phyloP scores from a whole-genome alignment of 53 echinoderm and acorn worm genomes.

The Patiria pectinifera region DNA sequence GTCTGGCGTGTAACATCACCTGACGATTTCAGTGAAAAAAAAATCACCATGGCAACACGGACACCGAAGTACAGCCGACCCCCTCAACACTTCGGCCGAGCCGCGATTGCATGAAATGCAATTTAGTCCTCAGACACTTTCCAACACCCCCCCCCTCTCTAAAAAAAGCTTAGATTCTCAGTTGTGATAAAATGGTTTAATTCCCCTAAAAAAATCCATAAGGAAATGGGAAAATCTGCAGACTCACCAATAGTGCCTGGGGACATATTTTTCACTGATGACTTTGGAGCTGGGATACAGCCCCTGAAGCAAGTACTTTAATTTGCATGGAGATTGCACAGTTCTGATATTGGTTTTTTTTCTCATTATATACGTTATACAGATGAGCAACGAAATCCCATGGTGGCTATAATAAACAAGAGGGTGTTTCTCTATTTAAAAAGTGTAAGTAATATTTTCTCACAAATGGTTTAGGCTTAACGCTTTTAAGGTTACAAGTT shows the following conservation, averaged over 20 bases:
- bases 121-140: neutral
- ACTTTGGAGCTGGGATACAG: neutral
- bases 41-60: slow-evolving; percentile 18
- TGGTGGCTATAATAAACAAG: too few species aligned
- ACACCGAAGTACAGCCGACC: slow-evolving; percentile 27
- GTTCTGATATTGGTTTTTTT: neutral
- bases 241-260: neutral
- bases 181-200: slow-evolving; percentile 5
- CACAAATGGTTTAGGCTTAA: too few species aligned
- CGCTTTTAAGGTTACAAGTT: too few species aligned
- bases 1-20: neutral
- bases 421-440: too few species aligned
- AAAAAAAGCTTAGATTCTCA: slow-evolving; percentile 6
- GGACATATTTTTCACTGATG: slow-evolving; percentile 10
- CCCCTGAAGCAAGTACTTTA: neutral
- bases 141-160: neutral
- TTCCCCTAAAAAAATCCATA: neutral
- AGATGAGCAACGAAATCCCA: too few species aligned
- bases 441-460: too few species aligned
- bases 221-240: slow-evolving; percentile 18
- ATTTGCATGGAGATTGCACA: slow-evolving; percentile 1
- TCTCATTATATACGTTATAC: too few species aligned
- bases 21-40: neutral
- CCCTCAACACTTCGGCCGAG: neutral
- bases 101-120: slow-evolving; percentile 13